Percentiles rank a stretch among this genome's conserved stretches.
Evolutionary conservation across 2,797 vertebrate genomes (phyloP).

Genomic region (Parotocinclus haroldoi): DNA sequence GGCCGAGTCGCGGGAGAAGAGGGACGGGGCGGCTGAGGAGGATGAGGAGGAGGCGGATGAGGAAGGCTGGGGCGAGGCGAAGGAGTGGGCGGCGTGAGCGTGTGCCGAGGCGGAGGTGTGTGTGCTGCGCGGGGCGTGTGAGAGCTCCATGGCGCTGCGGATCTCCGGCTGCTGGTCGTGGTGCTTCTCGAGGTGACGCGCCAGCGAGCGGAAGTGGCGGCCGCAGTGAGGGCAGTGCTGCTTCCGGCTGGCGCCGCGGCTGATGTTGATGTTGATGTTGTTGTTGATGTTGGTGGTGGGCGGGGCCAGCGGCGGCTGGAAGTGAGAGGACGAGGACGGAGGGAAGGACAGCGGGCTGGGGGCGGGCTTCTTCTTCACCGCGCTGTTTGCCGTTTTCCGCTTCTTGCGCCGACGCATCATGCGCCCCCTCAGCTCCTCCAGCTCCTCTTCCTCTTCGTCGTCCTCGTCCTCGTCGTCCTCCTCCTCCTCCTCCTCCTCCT

Average conservation of each 20-base stretch:
- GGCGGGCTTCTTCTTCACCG: slow-evolving; percentile 64
- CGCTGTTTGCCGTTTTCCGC: slow-evolving; percentile 57
- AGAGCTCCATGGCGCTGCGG: slow-evolving; percentile 70
- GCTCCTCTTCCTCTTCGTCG: slow-evolving; percentile 70
- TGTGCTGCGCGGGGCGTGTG: slow-evolving; percentile 50
- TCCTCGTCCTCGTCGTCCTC: slow-evolving; percentile 73
- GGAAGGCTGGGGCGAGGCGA: slow-evolving; percentile 23
- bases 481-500: slow-evolving; percentile 75
- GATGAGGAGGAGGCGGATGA: slow-evolving; percentile 55
- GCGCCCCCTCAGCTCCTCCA: slow-evolving; percentile 71
- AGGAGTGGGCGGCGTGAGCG: slow-evolving; percentile 38
- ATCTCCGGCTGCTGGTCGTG: slow-evolving; percentile 75
- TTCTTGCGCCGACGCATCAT: slow-evolving; percentile 75
- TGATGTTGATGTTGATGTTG: slow-evolving; percentile 77
- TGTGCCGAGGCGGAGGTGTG: slow-evolving; percentile 55
- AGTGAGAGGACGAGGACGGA: slow-evolving; percentile 11
- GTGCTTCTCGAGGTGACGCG: slow-evolving; percentile 77
- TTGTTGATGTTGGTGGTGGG: slow-evolving; percentile 78
- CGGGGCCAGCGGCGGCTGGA: slow-evolving; percentile 52
- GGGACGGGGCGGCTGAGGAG: slow-evolving; percentile 44
- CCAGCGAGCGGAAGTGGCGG: slow-evolving; percentile 73
- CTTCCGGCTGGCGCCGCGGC: slow-evolving; percentile 60
- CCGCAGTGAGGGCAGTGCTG: slow-evolving; percentile 77
- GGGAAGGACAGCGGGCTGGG: slow-evolving; percentile 45
- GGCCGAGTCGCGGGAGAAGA: slow-evolving; percentile 63